Percentiles rank a stretch among this genome's conserved stretches.
Conservation (phyloP, 1,140 invertebrate genomes). For the Pseudachorutes palmiensis region DNA sequence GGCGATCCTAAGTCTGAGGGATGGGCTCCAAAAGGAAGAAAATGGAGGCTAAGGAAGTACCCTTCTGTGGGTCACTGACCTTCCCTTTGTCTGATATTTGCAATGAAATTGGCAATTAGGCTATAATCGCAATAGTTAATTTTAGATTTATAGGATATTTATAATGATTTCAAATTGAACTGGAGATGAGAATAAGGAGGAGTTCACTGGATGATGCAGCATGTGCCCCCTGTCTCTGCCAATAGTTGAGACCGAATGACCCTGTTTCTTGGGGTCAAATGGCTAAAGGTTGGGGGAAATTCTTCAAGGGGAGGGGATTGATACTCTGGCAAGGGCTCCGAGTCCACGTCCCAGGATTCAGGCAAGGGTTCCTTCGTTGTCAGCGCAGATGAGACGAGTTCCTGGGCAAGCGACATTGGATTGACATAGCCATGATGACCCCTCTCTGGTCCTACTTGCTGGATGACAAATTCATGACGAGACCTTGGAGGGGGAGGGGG, state of each 20-base stretch:
- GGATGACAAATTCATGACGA: too few relatives aligned
- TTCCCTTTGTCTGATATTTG: too few relatives aligned
- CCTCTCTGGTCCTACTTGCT: background rate
- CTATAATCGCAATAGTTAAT: too few relatives aligned
- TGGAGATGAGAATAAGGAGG: too few relatives aligned
- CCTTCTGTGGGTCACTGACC: too few relatives aligned
- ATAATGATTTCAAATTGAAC: too few relatives aligned
- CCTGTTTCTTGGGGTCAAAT: background rate
- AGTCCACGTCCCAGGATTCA: conserved; percentile 20
- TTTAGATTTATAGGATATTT: too few relatives aligned
- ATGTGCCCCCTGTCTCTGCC: background rate
- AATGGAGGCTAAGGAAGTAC: too few relatives aligned
- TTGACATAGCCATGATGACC: conserved; percentile 26
- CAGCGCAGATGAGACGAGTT: conserved; percentile 18
- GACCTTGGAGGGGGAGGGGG: too few relatives aligned
- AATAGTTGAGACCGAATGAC: background rate
- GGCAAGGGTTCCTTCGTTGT: conserved; percentile 1
- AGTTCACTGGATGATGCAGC: background rate
- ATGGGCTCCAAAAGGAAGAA: too few relatives aligned
- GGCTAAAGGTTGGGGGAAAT: conserved; percentile 1
- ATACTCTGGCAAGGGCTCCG: conserved; percentile 22
- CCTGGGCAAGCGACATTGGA: conserved; percentile 31
- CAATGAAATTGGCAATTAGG: too few relatives aligned
- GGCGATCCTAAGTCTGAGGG: background rate
- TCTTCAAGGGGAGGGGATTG: conserved; percentile 20